These are phyloP conservation scores for Papilio glaucus DNA, from an alignment of 1,140 invertebrate genomes.

Conservation along the genomic window DNA sequence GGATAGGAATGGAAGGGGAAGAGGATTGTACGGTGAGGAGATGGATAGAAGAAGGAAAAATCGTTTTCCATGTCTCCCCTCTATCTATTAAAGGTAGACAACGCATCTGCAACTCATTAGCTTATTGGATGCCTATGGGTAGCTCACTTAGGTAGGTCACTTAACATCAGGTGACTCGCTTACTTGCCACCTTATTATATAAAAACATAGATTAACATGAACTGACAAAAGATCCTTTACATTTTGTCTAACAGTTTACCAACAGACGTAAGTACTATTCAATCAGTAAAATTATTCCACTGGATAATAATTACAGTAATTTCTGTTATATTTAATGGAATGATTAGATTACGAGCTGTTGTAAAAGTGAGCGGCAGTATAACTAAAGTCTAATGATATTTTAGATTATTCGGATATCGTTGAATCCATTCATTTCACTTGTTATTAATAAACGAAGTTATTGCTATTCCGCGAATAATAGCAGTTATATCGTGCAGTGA, in stretches of 20 bases:
- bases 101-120: too few relatives aligned
- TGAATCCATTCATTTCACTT: slow-evolving; percentile 1
- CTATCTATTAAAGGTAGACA: too few relatives aligned
- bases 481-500: not conserved
- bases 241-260: not conserved
- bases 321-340: not conserved
- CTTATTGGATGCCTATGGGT: too few relatives aligned
- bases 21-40: too few relatives aligned
- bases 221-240: not conserved
- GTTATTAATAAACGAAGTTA: slow-evolving; percentile 1
- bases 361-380: not conserved
- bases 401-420: not conserved
- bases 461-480: not conserved
- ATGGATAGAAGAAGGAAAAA: too few relatives aligned
- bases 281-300: slow-evolving; percentile 12
- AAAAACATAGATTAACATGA: too few relatives aligned
- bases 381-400: slow-evolving; percentile 2
- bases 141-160: too few relatives aligned
- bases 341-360: slow-evolving; percentile 16
- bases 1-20: too few relatives aligned
- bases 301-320: slow-evolving; percentile 5
- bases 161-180: too few relatives aligned
- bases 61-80: too few relatives aligned
- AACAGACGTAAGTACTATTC: not conserved
- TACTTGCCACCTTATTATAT: too few relatives aligned